Percentiles rank a stretch among this genome's conserved stretches.
Evolutionary conservation across 1,140 invertebrate species (phyloP).

Genomic region (Drosophila dunni): DNA sequence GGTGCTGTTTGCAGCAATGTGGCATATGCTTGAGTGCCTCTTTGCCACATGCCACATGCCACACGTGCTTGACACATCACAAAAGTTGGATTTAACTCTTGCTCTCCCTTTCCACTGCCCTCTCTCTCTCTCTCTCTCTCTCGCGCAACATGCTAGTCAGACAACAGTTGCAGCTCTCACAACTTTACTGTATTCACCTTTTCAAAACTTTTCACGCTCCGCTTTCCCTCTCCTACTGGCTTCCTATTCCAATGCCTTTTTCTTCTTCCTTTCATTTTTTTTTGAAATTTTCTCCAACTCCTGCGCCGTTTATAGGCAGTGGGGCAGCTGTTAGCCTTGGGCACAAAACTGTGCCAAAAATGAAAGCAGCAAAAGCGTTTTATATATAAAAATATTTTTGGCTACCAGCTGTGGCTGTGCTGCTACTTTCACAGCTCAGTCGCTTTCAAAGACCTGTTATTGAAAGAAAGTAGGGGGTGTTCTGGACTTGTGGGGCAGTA

Average conservation of each 20-base stretch:
- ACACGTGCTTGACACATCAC: conserved; percentile 12
- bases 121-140: not conserved
- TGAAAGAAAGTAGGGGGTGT: too few species aligned
- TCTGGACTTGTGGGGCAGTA: too few species aligned
- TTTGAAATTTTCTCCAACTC: too few species aligned
- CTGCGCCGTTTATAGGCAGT: not conserved
- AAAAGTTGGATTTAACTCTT: conserved; percentile 23
- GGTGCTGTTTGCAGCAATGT: not conserved
- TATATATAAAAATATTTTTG: conserved; percentile 23
- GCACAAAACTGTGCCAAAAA: conserved; percentile 13
- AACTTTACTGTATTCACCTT: conserved; percentile 17
- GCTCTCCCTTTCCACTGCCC: not conserved
- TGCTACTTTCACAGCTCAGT: not conserved
- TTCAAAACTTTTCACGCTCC: not conserved
- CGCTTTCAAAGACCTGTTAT: not conserved
- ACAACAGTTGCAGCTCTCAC: conserved; percentile 25
- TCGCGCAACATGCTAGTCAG: conserved; percentile 38
- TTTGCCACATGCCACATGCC: conserved; percentile 18
- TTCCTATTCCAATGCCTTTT: not conserved
- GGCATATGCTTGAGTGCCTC: conserved; percentile 5
- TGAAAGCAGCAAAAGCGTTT: not conserved
- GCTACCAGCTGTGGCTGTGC: conserved; percentile 15
- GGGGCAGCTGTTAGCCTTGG: conserved; percentile 25
- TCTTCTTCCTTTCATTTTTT: too few species aligned
- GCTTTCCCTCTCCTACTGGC: not conserved